These are phyloP conservation scores for Catamblyrhynchus diadema DNA, from an alignment of 2,797 vertebrate species.

Conservation along the genomic window DNA sequence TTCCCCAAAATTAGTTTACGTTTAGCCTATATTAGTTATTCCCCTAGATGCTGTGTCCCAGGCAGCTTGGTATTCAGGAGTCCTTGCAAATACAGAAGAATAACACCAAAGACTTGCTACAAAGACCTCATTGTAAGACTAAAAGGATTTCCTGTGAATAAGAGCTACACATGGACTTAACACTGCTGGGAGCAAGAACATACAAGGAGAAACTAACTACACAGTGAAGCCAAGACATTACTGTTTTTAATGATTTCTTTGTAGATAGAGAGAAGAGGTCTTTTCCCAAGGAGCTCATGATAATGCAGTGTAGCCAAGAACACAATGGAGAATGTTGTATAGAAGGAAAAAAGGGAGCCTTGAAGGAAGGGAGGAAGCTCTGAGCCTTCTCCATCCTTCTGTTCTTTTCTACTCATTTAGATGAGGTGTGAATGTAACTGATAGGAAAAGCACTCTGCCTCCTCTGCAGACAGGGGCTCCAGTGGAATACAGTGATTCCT, in stretches of 20 bases:
- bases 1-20: slow-evolving; percentile 60
- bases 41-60: slow-evolving; percentile 27
- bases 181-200: slow-evolving; percentile 63
- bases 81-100: slow-evolving; percentile 61
- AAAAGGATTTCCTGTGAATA: slow-evolving; percentile 66
- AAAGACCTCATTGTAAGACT: slow-evolving; percentile 58
- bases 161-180: slow-evolving; percentile 62
- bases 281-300: slow-evolving; percentile 60
- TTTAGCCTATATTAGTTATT: slow-evolving; percentile 60
- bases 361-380: slow-evolving; percentile 30
- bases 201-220: slow-evolving; percentile 59
- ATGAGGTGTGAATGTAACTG: not conserved
- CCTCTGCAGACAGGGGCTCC: not conserved
- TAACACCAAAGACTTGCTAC: slow-evolving; percentile 58
- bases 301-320: slow-evolving; percentile 7
- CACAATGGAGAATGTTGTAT: slow-evolving; percentile 25
- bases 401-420: slow-evolving; percentile 3
- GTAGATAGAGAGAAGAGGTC: slow-evolving; percentile 45
- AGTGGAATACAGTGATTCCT: not conserved
- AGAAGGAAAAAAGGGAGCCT: not conserved
- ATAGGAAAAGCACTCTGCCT: not conserved
- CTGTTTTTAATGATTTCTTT: slow-evolving; percentile 54
- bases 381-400: slow-evolving; percentile 17
- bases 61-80: slow-evolving; percentile 39
- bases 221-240: slow-evolving; percentile 39